phyloP scores from a whole-genome alignment of 2,888 invertebrate species.

The Apotomis capreana region DNA sequence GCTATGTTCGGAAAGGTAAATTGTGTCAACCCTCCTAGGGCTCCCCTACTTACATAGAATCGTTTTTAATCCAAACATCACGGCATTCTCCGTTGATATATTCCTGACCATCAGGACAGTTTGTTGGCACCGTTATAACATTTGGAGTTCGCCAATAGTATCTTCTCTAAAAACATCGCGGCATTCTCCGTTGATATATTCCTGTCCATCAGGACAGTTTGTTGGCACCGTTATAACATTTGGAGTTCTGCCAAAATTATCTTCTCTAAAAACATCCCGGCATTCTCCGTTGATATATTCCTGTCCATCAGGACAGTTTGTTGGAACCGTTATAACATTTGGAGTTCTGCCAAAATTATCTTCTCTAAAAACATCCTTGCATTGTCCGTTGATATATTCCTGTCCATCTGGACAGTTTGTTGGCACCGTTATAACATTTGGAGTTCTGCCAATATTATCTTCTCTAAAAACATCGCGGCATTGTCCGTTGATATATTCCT shows the following conservation, averaged over 20 bases:
- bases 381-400: no score
- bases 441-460: no score
- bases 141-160: constrained; percentile 25
- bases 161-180: constrained; percentile 38
- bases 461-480: no score
- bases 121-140: constrained; percentile 48
- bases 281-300: constrained; percentile 44
- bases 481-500: no score
- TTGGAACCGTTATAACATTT: constrained; percentile 37
- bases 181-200: constrained; percentile 44
- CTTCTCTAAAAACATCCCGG: constrained; percentile 38
- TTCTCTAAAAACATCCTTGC: constrained; percentile 48
- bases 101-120: constrained; percentile 44
- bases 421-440: no score
- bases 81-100: constrained; percentile 47
- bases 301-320: constrained; percentile 44
- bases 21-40: constrained; percentile 3
- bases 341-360: constrained; percentile 41
- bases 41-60: constrained; percentile 22
- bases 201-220: constrained; percentile 43
- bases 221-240: constrained; percentile 47
- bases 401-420: no score
- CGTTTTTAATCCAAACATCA: constrained; percentile 51
- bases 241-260: background rate
- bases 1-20: background rate